A percentile compares a stretch with the other conserved stretches of the same genome.
Evolutionary conservation across 2,888 invertebrate species (phyloP).

Genomic region (Unio delphinus): DNA sequence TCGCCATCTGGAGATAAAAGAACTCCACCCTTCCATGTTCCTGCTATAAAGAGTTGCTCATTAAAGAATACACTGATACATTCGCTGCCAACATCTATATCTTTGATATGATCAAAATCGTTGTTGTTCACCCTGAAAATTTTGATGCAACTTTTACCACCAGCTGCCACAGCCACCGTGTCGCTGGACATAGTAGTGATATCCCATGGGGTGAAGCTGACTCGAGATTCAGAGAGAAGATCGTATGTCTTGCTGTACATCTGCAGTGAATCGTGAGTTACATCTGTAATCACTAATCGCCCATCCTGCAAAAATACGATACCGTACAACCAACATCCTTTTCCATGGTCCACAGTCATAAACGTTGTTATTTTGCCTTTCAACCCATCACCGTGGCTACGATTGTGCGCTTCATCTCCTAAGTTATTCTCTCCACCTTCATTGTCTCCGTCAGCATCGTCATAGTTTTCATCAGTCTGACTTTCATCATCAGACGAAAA

Average conservation of each 20-base stretch:
- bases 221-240: slow-evolving; percentile 5
- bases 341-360: slow-evolving; percentile 11
- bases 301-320: slow-evolving; percentile 9
- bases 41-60: slow-evolving; percentile 7
- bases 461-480: slow-evolving; percentile 2
- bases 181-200: slow-evolving; percentile 1
- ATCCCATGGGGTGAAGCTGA: slow-evolving; percentile 20
- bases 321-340: slow-evolving; percentile 20
- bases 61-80: slow-evolving; percentile 11
- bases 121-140: slow-evolving; percentile 6
- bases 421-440: neutral
- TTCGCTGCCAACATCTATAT: slow-evolving; percentile 8
- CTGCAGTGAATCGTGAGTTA: slow-evolving; percentile 22
- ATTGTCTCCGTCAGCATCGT: neutral
- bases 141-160: slow-evolving; percentile 8
- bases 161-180: slow-evolving; percentile 11
- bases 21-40: slow-evolving; percentile 12
- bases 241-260: slow-evolving; percentile 4
- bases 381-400: neutral
- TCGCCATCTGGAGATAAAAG: slow-evolving; percentile 8
- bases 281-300: slow-evolving; percentile 18
- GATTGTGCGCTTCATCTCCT: neutral
- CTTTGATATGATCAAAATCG: slow-evolving; percentile 2
- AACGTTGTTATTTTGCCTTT: slow-evolving; percentile 3
- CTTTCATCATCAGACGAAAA: slow-evolving; percentile 6